A percentile compares a stretch with the other conserved stretches of the same genome.
Evolutionary conservation across 2,113 vertebrate genomes (phyloP).

Genomic region (Progne subis): DNA sequence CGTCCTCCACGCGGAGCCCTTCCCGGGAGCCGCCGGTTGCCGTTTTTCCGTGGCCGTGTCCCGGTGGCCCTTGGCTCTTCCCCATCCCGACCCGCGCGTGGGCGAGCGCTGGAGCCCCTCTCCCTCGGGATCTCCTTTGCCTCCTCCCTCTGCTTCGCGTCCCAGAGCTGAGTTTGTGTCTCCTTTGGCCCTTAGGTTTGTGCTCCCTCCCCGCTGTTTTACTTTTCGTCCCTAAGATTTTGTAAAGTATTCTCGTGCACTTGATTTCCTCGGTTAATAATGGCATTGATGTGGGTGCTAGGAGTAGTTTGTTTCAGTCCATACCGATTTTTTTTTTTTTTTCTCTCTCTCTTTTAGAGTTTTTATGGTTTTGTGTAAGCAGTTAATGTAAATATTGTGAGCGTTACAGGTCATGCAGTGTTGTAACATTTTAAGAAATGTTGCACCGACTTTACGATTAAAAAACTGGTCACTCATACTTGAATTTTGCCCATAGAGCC

Average conservation of each 20-base stretch:
- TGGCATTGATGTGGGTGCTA: constrained; percentile 82
- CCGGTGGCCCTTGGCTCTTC: not conserved
- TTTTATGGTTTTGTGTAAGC: constrained; percentile 88
- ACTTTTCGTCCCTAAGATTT: constrained; percentile 81
- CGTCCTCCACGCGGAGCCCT: not conserved
- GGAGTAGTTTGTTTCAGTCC: constrained; percentile 82
- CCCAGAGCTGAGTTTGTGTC: constrained; percentile 53
- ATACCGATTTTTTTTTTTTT: constrained; percentile 62
- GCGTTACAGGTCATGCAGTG: constrained; percentile 93
- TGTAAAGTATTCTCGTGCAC: constrained; percentile 86
- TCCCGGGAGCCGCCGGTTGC: not conserved
- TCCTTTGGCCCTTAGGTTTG: constrained; percentile 67
- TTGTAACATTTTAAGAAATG: constrained; percentile 95
- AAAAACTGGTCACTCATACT: constrained; percentile 93
- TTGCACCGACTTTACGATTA: constrained; percentile 96
- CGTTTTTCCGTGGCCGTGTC: not conserved
- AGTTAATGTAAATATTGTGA: constrained; percentile 96
- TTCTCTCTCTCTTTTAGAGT: constrained; percentile 57
- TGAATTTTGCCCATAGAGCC: constrained; percentile 82
- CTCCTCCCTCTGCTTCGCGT: constrained; percentile 25
- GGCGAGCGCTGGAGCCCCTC: not conserved
- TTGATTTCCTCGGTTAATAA: constrained; percentile 76
- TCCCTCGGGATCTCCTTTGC: not conserved
- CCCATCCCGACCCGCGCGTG: not conserved
- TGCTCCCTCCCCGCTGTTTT: constrained; percentile 79